These are phyloP conservation scores for Monopis laevigella DNA, from an alignment of 2,888 invertebrate species.

Conservation along the genomic window DNA sequence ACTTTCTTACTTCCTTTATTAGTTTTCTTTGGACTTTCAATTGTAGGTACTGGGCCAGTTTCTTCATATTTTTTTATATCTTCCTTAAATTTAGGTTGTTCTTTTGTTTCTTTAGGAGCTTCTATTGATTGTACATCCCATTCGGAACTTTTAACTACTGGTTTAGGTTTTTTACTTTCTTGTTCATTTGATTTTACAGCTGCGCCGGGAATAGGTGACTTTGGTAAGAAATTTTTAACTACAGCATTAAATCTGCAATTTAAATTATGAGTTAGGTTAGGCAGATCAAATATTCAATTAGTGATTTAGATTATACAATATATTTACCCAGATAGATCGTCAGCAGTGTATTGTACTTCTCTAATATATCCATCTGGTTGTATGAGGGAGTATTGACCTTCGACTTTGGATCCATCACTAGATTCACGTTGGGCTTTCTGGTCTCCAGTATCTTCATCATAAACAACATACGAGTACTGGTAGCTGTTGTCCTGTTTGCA, in stretches of 20 bases:
- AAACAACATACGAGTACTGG: conserved; percentile 61
- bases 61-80: background rate
- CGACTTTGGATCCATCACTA: conserved; percentile 61
- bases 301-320: conserved; percentile 16
- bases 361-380: conserved; percentile 64
- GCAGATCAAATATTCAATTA: background rate
- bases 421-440: conserved; percentile 59
- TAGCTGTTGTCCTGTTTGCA: conserved; percentile 27
- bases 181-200: background rate
- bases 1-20: background rate
- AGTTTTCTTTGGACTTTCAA: conserved; percentile 2
- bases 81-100: conserved; percentile 33
- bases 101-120: conserved; percentile 14
- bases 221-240: conserved; percentile 42
- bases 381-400: conserved; percentile 59
- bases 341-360: conserved; percentile 63
- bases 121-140: background rate
- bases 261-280: background rate
- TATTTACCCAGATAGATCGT: conserved; percentile 54
- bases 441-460: conserved; percentile 64
- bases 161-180: background rate
- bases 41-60: background rate
- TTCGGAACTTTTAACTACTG: background rate
- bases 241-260: conserved; percentile 46
- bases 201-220: background rate